Base-by-base conservation (phyloP, 2,113 vertebrate genomes). In the Nothocercus julius region DNA sequence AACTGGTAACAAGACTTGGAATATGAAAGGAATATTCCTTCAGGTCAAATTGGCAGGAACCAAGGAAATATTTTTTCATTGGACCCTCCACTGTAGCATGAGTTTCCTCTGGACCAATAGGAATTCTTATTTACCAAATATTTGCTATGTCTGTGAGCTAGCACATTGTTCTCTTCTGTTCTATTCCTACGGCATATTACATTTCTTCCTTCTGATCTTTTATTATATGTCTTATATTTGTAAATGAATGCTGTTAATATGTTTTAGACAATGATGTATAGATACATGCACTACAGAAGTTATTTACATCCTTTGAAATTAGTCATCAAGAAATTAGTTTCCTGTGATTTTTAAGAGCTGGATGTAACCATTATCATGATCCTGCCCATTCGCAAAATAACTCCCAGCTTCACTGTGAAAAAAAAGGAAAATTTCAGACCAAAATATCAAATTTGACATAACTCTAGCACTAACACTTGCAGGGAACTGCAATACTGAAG, bases 51-150 rank as follows among this genome's bases (percentile, higher is more conserved):
- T 45, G 54, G 40, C 76, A 9, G n/a, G 13, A 88, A 62, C 7
- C 64, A 42, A 7, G 2, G 2, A 3, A 16, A 27, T 67, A 44
- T 81, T 92, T 7, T 73, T 77, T 40, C 1, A 0, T 9, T 85
- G 13, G 1, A 21, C n/a, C 24, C 21, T 56, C 11, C 25, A 40
- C 32, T 66, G 8, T 5, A 76, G 3, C 3, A 0, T 20, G 21
- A 62, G 8, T 44, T 85, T 90, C 80, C 7, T 11, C 42, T 44
- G 20, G n/a, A 59, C 25, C 5, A 10, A 44, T 5, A 81, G 27
- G 3, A 0, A 0, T 34, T 67, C 67, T 38, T 61, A 17, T 18
- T 44, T 68, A 42, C 5, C 11, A 54, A 69, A 32, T 4, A 3
- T 67, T 95, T 82, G 1, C 8, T 85, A 59, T 1, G 1, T 1